Evolutionary conservation across 2,888 invertebrate species (phyloP), one percentile per base, ranked within the genome.

Genomic region (Chrysodeixis includens): DNA sequence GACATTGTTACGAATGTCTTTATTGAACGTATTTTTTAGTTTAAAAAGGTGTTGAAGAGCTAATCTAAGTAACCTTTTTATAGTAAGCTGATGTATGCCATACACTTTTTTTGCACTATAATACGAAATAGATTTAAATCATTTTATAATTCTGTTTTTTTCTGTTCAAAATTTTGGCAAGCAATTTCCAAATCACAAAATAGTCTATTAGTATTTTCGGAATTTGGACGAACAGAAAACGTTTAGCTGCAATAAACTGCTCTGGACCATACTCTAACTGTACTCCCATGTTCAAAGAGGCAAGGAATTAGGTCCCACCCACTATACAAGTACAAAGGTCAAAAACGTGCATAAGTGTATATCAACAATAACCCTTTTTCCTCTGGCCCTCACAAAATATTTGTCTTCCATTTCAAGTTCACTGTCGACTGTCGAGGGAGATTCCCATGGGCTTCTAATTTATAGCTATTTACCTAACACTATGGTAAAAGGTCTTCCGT

Each of bases 341-440:
- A 71, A 44, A 56, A 61, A 58, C 63, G 30, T 62, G 30, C 18
- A 20, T 63, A 58, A 69, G 63, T 61, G 57, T 49, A 60, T 53
- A 68, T 66, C 61, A 76, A 66, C 51, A 57, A 52, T 66, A 71
- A 75, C 72, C 76, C 62, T 75, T 67, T 80, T 69, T 65, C 57
- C 30, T 55, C 56, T 62, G 63, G 53, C 72, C 66, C 62, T 67
- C 58, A 35, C 26, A 53, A 62, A 67, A 74, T 80, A 78, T 79
- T 79, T 78, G 65, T 57, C 57, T 81, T 81, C 44, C 63, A 69
- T 79, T 64, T 76, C 76, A 78, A 79, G 79, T 81, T 78, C 81
- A 81, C 20, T 71, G 81, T 81, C 78, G 75, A 79, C n/a, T n/a
- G n/a, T n/a, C n/a, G n/a, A n/a, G 58, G 61, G 53, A 18, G 46